These are phyloP conservation scores for Oeneis ivallda DNA, from an alignment of 2,888 invertebrate species.

Conservation along the genomic window DNA sequence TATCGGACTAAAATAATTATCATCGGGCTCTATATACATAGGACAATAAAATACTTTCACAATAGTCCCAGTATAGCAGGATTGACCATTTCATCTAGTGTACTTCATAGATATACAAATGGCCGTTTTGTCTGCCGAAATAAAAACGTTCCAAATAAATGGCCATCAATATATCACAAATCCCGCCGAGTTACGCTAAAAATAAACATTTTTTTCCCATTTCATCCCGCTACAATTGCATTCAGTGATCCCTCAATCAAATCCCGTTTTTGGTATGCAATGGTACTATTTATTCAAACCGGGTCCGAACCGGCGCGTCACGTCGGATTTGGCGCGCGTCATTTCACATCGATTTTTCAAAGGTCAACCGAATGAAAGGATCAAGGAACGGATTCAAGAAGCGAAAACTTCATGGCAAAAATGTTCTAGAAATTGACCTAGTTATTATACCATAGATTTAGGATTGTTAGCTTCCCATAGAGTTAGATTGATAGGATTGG, in stretches of 20 bases:
- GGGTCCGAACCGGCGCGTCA: constrained; percentile 16
- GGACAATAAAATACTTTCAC: background rate
- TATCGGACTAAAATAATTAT: background rate
- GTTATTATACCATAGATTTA: too few relatives aligned
- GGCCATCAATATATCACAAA: constrained; percentile 33
- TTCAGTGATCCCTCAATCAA: constrained; percentile 40
- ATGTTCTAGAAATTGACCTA: background rate
- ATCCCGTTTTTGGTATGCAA: constrained; percentile 36
- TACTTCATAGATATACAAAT: constrained; percentile 21
- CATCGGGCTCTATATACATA: background rate
- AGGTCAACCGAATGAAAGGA: constrained; percentile 3
- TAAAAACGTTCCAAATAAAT: constrained; percentile 34
- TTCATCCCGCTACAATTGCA: constrained; percentile 37
- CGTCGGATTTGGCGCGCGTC: constrained; percentile 21
- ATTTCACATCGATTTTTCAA: constrained; percentile 29
- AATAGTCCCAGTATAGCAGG: constrained; percentile 11
- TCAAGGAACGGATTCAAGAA: constrained; percentile 11
- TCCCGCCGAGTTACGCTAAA: constrained; percentile 33
- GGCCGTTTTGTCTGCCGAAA: constrained; percentile 24
- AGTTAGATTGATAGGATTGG: too few relatives aligned
- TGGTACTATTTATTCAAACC: constrained; percentile 33
- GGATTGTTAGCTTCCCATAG: too few relatives aligned
- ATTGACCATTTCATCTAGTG: constrained; percentile 14
- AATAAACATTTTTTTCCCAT: constrained; percentile 39
- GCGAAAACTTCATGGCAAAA: background rate